These are phyloP conservation scores for Scopus umbretta DNA, from an alignment of 2,113 vertebrate genomes.

Conservation along the genomic window DNA sequence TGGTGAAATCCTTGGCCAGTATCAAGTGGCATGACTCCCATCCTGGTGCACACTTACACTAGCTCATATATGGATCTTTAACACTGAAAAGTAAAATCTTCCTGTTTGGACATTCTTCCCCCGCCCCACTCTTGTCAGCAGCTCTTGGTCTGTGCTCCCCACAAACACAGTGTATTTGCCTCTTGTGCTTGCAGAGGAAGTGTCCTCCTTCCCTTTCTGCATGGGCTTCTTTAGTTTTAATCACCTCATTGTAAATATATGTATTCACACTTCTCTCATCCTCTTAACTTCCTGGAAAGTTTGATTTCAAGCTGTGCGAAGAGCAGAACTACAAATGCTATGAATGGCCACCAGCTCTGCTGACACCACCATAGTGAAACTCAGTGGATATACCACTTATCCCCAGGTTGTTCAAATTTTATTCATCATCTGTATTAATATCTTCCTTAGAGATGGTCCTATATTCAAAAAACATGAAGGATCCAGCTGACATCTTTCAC, in stretches of 20 bases:
- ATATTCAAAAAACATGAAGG: neutral
- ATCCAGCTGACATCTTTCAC: neutral
- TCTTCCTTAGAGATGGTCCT: neutral
- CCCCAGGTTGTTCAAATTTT: neutral
- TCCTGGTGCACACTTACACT: neutral
- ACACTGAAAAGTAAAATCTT: neutral
- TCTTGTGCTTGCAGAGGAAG: neutral
- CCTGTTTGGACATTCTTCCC: neutral
- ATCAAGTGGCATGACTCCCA: neutral
- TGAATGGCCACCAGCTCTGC: neutral
- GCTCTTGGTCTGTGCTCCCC: neutral
- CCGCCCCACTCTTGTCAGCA: neutral
- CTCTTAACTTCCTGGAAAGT: neutral
- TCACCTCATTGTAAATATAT: neutral
- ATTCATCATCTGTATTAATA: neutral
- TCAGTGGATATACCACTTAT: neutral
- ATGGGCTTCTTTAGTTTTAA: neutral
- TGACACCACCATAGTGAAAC: neutral
- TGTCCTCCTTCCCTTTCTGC: neutral
- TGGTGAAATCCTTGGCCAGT: neutral
- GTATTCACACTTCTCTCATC: neutral
- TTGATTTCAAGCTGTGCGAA: neutral
- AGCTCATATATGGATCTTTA: neutral
- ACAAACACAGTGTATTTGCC: neutral
- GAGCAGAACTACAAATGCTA: neutral